phyloP scores from a whole-genome alignment of 2,113 vertebrate genomes.

The Toxotes chatareus region DNA sequence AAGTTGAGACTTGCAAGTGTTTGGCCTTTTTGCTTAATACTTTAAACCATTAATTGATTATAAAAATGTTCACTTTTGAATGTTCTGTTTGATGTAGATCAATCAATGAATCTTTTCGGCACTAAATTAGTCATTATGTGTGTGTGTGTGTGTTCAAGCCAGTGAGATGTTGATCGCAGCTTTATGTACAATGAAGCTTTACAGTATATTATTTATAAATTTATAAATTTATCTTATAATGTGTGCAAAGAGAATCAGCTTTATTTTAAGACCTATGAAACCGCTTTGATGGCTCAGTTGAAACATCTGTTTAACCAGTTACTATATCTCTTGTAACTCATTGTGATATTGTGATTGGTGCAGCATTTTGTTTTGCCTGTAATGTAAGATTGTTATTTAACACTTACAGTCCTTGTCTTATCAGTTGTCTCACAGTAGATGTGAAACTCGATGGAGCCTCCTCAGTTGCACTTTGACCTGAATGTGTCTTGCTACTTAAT shows the following conservation, averaged over 20 bases:
- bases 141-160: neutral
- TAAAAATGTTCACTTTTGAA: too few species aligned
- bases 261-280: neutral
- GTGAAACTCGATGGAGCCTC: neutral
- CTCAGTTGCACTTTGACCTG: slow-evolving; percentile 18
- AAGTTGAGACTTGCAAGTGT: neutral
- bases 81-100: neutral
- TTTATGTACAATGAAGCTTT: neutral
- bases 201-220: too few species aligned
- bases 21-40: neutral
- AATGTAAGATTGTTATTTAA: neutral
- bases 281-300: neutral
- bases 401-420: neutral
- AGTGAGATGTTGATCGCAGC: neutral
- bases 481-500: neutral
- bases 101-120: neutral
- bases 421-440: neutral
- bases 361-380: slow-evolving; percentile 7
- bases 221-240: neutral
- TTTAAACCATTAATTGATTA: too few species aligned
- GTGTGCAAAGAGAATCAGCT: neutral
- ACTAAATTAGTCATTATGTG: neutral
- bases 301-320: neutral
- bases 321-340: neutral
- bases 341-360: neutral